Conservation (phyloP, 2,888 invertebrate genomes). For the Myathropa florea region DNA sequence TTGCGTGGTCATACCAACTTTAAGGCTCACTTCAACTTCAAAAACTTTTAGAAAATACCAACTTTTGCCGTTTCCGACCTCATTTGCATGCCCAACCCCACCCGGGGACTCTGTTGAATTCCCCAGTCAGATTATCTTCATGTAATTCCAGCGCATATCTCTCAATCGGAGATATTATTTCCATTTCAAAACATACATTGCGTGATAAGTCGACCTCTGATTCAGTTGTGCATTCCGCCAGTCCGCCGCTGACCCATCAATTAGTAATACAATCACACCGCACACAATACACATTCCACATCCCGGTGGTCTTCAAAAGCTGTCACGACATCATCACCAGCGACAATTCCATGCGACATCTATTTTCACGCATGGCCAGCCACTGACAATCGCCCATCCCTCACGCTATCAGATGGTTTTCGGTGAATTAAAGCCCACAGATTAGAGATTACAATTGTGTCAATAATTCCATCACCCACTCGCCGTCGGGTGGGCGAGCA, state of each 20-base stretch:
- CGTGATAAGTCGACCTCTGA: neutral
- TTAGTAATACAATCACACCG: neutral
- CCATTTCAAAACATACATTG: neutral
- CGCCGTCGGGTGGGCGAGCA: neutral
- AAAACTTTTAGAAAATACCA: no score
- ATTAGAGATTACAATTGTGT: conserved; percentile 16
- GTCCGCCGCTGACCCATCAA: neutral
- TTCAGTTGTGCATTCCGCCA: neutral
- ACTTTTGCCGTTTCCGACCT: neutral
- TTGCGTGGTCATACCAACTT: no score
- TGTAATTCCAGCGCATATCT: neutral
- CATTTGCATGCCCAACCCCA: neutral
- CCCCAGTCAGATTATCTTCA: neutral
- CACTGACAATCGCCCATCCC: neutral
- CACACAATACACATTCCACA: neutral
- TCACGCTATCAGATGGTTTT: neutral
- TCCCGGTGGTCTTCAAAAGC: neutral
- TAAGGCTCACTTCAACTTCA: no score
- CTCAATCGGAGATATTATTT: neutral
- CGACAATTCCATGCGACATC: neutral
- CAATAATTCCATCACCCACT: neutral
- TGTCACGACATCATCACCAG: neutral
- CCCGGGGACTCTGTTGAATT: neutral
- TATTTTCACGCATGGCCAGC: neutral
- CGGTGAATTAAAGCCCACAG: neutral